These are phyloP conservation scores for Pedetes capensis DNA, from an alignment of 2,113 vertebrate genomes.

Conservation along the genomic window DNA sequence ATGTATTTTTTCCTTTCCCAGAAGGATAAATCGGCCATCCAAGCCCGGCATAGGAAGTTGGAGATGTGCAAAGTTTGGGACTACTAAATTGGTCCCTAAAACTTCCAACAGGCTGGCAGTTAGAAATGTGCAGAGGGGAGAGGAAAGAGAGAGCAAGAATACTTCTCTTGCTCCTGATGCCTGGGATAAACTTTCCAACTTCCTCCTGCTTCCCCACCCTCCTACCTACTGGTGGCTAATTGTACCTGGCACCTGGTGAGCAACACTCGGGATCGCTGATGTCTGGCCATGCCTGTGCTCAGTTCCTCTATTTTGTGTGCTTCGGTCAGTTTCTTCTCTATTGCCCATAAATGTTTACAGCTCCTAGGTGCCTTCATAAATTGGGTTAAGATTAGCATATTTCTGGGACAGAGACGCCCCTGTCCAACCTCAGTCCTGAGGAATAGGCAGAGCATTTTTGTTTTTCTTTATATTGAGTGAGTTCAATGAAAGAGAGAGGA, in stretches of 20 bases:
- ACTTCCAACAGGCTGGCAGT: neutral
- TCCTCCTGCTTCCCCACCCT: neutral
- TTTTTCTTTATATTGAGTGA: neutral
- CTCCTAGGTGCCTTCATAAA: conserved; percentile 74
- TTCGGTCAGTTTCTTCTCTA: conserved; percentile 68
- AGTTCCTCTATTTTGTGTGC: conserved; percentile 65
- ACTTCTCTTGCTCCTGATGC: neutral
- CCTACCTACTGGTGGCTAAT: neutral
- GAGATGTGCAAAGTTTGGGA: neutral
- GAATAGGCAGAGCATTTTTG: conserved; percentile 53
- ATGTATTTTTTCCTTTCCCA: neutral
- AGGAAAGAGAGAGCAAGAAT: neutral
- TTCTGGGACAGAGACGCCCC: conserved; percentile 64
- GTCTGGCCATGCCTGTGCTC: conserved; percentile 48
- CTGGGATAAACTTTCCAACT: neutral
- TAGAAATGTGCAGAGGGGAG: neutral
- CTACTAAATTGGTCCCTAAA: neutral
- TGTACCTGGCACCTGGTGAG: conserved; percentile 58
- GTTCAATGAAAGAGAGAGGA: neutral
- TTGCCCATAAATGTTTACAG: conserved; percentile 77
- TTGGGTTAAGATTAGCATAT: conserved; percentile 77
- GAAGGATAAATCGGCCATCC: neutral
- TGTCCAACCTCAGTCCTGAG: conserved; percentile 68
- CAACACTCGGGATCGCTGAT: conserved; percentile 66
- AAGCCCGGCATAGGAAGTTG: neutral